Percentiles rank a stretch among this genome's conserved stretches.
These are phyloP conservation scores for Drosophila insularis DNA, from an alignment of 1,140 invertebrate genomes.

Conservation along the genomic window DNA sequence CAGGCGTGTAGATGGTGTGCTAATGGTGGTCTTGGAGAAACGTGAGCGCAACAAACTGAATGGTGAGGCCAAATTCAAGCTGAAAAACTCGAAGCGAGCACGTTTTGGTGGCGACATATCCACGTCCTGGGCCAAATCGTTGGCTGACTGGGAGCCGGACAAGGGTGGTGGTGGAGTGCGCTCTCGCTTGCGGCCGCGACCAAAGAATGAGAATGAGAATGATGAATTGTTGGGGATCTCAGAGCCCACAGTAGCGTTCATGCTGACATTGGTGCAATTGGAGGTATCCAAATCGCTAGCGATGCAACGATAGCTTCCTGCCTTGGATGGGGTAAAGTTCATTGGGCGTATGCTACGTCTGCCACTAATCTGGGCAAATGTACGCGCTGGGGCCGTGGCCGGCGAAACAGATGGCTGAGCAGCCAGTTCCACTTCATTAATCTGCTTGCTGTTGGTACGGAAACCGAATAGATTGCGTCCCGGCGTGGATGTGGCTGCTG, in stretches of 20 bases:
- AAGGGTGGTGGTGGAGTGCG: slow-evolving; percentile 62
- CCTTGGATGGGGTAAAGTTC: slow-evolving; percentile 59
- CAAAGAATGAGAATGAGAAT: slow-evolving; percentile 74
- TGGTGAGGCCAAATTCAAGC: slow-evolving; percentile 66
- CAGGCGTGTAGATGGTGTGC: slow-evolving; percentile 43
- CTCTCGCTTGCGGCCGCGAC: slow-evolving; percentile 70
- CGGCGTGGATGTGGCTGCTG: slow-evolving; percentile 72
- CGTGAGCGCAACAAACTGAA: slow-evolving; percentile 66
- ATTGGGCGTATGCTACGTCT: slow-evolving; percentile 67
- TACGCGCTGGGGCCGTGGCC: slow-evolving; percentile 44
- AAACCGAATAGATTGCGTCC: slow-evolving; percentile 61
- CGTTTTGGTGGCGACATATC: slow-evolving; percentile 75
- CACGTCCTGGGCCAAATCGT: slow-evolving; percentile 62
- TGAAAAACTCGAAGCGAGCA: slow-evolving; percentile 72
- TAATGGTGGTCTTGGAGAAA: slow-evolving; percentile 65
- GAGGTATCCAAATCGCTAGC: slow-evolving; percentile 71
- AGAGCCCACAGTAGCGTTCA: slow-evolving; percentile 79
- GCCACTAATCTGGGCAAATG: slow-evolving; percentile 69
- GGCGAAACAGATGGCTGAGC: slow-evolving; percentile 48
- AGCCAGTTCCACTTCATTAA: slow-evolving; percentile 55
- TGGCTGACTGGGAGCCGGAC: slow-evolving; percentile 59
- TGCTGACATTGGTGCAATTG: slow-evolving; percentile 64
- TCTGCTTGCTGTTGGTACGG: slow-evolving; percentile 47
- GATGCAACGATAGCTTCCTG: slow-evolving; percentile 62
- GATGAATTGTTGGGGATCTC: slow-evolving; percentile 74